phyloP scores from a whole-genome alignment of 2,113 vertebrate genomes.

The Chamaea fasciata region DNA sequence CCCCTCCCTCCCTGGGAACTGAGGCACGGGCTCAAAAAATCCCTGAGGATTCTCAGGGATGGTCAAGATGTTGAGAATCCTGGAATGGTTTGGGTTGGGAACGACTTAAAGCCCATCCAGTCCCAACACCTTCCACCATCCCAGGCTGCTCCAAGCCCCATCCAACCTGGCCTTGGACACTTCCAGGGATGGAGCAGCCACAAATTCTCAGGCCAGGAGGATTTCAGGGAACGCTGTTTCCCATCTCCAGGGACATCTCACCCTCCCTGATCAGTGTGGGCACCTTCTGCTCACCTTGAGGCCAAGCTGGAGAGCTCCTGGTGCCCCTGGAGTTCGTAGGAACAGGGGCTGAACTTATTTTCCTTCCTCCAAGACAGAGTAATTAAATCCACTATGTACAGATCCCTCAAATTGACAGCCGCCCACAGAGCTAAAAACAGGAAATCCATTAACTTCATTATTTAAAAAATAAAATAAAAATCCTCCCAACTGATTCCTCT shows the following conservation, averaged over 20 bases:
- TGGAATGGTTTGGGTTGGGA: neutral
- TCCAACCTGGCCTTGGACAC: neutral
- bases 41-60: neutral
- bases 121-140: neutral
- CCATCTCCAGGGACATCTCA: neutral
- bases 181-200: neutral
- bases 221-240: neutral
- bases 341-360: conserved; percentile 1
- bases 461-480: conserved; percentile 63
- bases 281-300: neutral
- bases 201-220: neutral
- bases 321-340: neutral
- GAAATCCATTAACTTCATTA: conserved; percentile 70
- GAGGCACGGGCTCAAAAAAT: neutral
- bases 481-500: conserved; percentile 65
- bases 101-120: neutral
- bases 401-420: conserved; percentile 64
- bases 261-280: fast-evolving
- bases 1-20: neutral
- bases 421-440: conserved; percentile 65
- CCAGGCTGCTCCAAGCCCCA: fast-evolving
- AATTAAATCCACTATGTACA: conserved; percentile 51
- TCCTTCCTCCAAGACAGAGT: conserved; percentile 2
- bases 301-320: neutral
- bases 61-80: neutral